Evolutionary conservation across 35 echinoderm and acorn worm species (phyloP).

Genomic region (Stichopus chloronotus): DNA sequence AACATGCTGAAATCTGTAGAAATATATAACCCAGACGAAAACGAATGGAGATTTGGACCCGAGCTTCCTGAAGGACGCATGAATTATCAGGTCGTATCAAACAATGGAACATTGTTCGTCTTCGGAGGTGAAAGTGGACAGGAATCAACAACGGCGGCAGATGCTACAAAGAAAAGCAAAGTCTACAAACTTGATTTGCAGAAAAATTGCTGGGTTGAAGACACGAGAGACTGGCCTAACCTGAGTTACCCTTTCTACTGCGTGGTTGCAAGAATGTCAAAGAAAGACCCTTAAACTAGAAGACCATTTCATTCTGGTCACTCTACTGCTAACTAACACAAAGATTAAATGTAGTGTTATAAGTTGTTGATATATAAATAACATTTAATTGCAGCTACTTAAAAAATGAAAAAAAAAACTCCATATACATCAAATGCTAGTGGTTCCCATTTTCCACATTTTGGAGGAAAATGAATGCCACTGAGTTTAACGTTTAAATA

Average conservation of each 20-base stretch:
- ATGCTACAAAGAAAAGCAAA: slow-evolving; percentile 52
- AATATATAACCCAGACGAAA: slow-evolving; percentile 92
- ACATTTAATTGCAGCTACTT: too few relatives aligned
- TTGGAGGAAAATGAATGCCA: too few relatives aligned
- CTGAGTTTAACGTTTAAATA: too few relatives aligned
- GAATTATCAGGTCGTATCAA: slow-evolving; percentile 67
- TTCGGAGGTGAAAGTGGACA: slow-evolving; percentile 85
- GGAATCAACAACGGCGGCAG: slow-evolving; percentile 42
- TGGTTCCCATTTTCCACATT: too few relatives aligned
- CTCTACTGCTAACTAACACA: too few relatives aligned
- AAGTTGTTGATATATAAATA: too few relatives aligned
- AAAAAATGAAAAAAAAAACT: too few relatives aligned
- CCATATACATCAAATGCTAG: too few relatives aligned
- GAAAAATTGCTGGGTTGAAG: slow-evolving; percentile 78
- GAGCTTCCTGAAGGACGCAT: slow-evolving; percentile 93
- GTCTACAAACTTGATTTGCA: slow-evolving; percentile 66
- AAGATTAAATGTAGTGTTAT: too few relatives aligned
- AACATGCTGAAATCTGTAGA: slow-evolving; percentile 99
- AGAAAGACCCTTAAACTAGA: slow-evolving; percentile 53
- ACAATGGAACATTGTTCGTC: slow-evolving; percentile 75
- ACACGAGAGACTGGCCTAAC: slow-evolving; percentile 77
- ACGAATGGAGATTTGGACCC: slow-evolving; percentile 97
- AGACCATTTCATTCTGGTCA: neutral
- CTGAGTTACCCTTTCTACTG: slow-evolving; percentile 78
- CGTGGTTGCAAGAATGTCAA: slow-evolving; percentile 86